Conservation (phyloP, 1,140 invertebrate species). For the Heliconius congener region DNA sequence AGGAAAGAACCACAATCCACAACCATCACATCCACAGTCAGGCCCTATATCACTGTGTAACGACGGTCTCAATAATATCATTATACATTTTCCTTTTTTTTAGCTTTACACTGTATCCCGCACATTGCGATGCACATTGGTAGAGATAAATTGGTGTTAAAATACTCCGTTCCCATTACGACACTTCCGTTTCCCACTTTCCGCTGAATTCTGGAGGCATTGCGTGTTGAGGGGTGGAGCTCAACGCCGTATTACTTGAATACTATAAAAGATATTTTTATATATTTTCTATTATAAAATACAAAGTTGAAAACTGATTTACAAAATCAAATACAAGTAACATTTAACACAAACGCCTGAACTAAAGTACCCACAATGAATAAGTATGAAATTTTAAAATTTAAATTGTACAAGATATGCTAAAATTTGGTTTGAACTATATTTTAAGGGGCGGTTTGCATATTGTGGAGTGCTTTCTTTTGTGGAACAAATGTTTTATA, state of each 20-base stretch:
- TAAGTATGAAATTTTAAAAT: constrained; percentile 59
- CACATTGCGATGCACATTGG: too few relatives aligned
- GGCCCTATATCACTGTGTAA: too few relatives aligned
- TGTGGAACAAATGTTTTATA: not conserved
- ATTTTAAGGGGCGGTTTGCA: constrained; percentile 20
- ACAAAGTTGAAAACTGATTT: constrained; percentile 1
- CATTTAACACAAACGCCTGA: constrained; percentile 28
- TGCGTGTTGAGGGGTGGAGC: not conserved
- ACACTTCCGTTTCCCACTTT: not conserved
- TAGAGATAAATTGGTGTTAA: too few relatives aligned
- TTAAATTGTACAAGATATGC: constrained; percentile 63
- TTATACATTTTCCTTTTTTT: not conserved
- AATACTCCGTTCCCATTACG: not conserved
- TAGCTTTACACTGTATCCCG: too few relatives aligned
- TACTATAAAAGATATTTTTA: too few relatives aligned
- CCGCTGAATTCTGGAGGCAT: not conserved
- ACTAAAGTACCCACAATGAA: constrained; percentile 44
- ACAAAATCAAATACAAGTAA: constrained; percentile 18
- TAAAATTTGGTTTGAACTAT: constrained; percentile 48
- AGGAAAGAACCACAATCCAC: too few relatives aligned
- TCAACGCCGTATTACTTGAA: not conserved
- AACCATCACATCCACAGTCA: too few relatives aligned
- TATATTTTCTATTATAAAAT: too few relatives aligned
- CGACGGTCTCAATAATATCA: not conserved
- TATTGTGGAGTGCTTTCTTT: not conserved